phyloP scores from a whole-genome alignment of 2,797 vertebrate genomes.

The Myotis pilosus region DNA sequence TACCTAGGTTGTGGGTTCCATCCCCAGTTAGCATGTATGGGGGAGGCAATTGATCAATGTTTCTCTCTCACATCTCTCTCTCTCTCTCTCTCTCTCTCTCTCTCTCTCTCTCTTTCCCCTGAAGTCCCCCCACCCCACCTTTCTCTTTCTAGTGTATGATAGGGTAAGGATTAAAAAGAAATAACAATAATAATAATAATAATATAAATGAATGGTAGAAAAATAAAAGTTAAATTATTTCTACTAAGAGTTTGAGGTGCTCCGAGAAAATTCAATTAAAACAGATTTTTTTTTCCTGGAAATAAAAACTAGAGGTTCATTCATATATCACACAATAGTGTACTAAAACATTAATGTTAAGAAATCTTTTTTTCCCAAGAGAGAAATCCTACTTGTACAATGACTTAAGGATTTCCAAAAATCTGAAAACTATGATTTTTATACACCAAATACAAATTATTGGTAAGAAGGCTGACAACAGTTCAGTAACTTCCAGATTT shows the following conservation, averaged over 20 bases:
- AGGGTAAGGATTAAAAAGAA: too few relatives aligned
- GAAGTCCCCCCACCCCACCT: too few relatives aligned
- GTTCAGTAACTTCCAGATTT: slow-evolving; percentile 1
- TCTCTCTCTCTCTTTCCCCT: too few relatives aligned
- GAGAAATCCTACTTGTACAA: background rate
- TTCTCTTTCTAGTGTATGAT: background rate
- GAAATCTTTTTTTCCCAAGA: background rate
- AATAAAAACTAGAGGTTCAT: slow-evolving; percentile 47
- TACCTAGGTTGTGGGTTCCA: too few relatives aligned
- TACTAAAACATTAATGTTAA: slow-evolving; percentile 5
- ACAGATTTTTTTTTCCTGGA: background rate
- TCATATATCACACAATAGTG: background rate
- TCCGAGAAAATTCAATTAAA: slow-evolving; percentile 44
- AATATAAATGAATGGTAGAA: background rate
- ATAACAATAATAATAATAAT: background rate
- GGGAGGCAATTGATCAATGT: too few relatives aligned
- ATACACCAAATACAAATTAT: slow-evolving; percentile 5
- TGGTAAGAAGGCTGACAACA: background rate
- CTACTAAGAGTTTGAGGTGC: background rate
- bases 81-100: too few relatives aligned
- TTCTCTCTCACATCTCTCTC: too few relatives aligned
- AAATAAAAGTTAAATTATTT: slow-evolving; percentile 24
- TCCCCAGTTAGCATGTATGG: too few relatives aligned
- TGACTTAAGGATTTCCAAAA: background rate
- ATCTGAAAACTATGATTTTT: slow-evolving; percentile 3